A percentile compares a stretch with the other conserved stretches of the same genome.
These are phyloP conservation scores for Patella pellucida DNA, from an alignment of 2,888 invertebrate species.

Conservation along the genomic window DNA sequence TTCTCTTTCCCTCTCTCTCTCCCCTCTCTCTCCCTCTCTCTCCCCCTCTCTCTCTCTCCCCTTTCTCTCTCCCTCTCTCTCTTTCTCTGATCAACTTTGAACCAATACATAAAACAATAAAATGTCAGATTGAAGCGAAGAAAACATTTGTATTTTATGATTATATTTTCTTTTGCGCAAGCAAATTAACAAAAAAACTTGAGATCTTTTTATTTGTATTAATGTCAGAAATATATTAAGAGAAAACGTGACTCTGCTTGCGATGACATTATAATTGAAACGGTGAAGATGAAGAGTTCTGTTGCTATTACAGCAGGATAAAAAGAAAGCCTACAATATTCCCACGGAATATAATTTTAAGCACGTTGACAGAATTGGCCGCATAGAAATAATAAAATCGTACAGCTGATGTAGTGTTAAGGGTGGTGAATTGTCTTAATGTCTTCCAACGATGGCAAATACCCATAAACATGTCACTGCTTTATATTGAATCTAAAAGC, in stretches of 20 bases:
- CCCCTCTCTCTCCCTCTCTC: neutral
- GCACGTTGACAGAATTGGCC: neutral
- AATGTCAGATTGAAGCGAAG: neutral
- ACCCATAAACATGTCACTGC: neutral
- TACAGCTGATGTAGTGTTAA: neutral
- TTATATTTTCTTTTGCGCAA: too few relatives aligned
- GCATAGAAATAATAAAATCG: neutral
- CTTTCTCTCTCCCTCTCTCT: slow-evolving; percentile 10
- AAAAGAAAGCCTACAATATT: neutral
- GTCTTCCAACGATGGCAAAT: neutral
- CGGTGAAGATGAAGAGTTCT: too few relatives aligned
- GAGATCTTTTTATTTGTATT: too few relatives aligned
- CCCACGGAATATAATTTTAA: neutral
- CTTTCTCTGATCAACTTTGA: neutral
- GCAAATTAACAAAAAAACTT: too few relatives aligned
- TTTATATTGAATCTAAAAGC: neutral
- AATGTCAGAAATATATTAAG: too few relatives aligned
- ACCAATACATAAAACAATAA: slow-evolving; percentile 14
- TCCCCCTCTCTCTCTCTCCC: neutral
- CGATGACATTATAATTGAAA: too few relatives aligned
- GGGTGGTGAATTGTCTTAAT: neutral
- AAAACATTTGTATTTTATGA: too few relatives aligned
- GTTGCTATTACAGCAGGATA: too few relatives aligned
- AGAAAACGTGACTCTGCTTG: too few relatives aligned
- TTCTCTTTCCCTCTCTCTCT: neutral